These are phyloP conservation scores for Andricus quercusramuli DNA, from an alignment of 2,888 invertebrate genomes.

Conservation along the genomic window DNA sequence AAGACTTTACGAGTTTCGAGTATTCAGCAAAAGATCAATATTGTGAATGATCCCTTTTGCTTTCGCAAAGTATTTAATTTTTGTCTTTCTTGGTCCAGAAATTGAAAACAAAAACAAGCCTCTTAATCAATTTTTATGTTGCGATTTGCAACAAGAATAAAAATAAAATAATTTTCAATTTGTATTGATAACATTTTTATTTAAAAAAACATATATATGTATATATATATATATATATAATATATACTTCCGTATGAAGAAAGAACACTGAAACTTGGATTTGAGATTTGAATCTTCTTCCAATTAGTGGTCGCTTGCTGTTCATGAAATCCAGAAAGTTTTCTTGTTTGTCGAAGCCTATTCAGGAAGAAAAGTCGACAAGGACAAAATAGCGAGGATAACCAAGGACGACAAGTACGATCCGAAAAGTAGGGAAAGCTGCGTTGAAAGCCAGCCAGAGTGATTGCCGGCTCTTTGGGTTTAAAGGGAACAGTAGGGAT, in stretches of 20 bases:
- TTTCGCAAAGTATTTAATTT: background rate
- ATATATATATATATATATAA: no score
- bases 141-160: background rate
- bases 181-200: background rate
- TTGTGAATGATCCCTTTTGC: background rate
- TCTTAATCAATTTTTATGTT: background rate
- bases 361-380: background rate
- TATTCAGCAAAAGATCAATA: background rate
- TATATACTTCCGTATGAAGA: background rate
- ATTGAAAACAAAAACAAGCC: background rate
- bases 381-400: background rate
- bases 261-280: background rate
- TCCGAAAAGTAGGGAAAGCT: conserved; percentile 1
- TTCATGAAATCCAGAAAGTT: background rate
- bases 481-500: background rate
- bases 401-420: background rate
- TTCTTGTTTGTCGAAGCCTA: conserved; percentile 3
- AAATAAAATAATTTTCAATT: background rate
- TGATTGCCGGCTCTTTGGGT: background rate
- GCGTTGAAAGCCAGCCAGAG: background rate
- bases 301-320: background rate
- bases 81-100: background rate
- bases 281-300: background rate
- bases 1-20: background rate
- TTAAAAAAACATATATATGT: no score